phyloP scores from a whole-genome alignment of 2,113 vertebrate species.

The Crocuta crocuta region DNA sequence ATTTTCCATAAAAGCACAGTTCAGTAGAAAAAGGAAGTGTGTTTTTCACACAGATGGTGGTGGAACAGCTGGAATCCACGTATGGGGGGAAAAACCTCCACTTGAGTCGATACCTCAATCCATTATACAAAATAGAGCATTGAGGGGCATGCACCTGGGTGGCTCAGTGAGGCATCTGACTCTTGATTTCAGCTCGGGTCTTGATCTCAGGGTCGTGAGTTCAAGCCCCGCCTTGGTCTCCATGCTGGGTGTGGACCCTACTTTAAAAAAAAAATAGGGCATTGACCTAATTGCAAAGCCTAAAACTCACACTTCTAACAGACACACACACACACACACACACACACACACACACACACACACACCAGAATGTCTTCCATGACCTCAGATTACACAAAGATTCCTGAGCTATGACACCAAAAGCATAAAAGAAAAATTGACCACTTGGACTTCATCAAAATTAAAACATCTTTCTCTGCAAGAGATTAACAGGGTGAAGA shows the following conservation, averaged over 20 bases:
- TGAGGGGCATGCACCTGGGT: not conserved
- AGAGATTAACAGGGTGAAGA: not conserved
- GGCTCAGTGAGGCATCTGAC: no score
- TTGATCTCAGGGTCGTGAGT: no score
- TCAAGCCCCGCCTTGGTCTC: no score
- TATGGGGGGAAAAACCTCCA: not conserved
- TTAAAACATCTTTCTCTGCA: slow-evolving; percentile 3
- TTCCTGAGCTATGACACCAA: not conserved
- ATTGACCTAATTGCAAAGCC: not conserved
- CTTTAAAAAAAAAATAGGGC: not conserved
- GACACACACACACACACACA: no score
- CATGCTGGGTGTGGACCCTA: no score
- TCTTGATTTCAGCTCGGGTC: no score
- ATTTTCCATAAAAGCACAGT: not conserved
- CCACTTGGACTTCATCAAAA: not conserved
- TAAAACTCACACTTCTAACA: not conserved
- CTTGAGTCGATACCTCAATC: not conserved
- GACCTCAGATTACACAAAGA: not conserved
- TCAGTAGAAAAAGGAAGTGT: not conserved
- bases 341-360: no score
- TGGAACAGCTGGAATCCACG: not conserved
- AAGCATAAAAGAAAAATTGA: not conserved
- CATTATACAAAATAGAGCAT: not conserved
- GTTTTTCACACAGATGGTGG: not conserved
- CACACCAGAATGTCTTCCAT: no score